Conservation (phyloP, 2,888 invertebrate species). For the Callosobruchus maculatus region DNA sequence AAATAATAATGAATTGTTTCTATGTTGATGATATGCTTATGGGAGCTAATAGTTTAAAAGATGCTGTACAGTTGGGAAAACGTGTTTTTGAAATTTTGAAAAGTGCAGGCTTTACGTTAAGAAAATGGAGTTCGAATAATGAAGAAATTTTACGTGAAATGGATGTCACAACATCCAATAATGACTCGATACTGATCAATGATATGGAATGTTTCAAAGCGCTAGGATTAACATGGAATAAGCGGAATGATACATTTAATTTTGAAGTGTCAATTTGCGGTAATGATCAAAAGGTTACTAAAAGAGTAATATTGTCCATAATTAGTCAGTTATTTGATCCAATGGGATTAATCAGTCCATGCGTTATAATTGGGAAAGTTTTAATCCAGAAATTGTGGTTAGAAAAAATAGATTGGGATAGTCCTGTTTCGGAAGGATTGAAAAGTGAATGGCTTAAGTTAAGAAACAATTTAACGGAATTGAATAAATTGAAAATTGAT, state of each 20-base stretch:
- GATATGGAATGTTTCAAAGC: constrained; percentile 10
- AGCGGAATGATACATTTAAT: neutral
- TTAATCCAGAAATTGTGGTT: constrained; percentile 12
- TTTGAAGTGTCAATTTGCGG: no score
- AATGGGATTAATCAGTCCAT: constrained; percentile 10
- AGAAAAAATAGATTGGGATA: constrained; percentile 6
- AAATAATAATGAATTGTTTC: constrained; percentile 9
- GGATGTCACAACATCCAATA: neutral
- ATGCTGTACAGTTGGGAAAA: constrained; percentile 1
- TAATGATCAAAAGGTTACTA: neutral
- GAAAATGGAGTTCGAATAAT: constrained; percentile 10
- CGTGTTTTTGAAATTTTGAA: constrained; percentile 1
- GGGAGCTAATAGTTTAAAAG: constrained; percentile 7
- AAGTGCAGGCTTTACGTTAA: constrained; percentile 1
- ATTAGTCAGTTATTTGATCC: constrained; percentile 14
- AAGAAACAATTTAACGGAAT: neutral
- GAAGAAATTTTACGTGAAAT: constrained; percentile 5
- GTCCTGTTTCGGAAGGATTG: neutral
- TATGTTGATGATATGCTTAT: no score
- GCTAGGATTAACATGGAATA: constrained; percentile 9
- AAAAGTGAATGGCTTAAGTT: neutral
- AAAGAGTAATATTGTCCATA: constrained; percentile 6
- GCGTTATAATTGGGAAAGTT: constrained; percentile 11
- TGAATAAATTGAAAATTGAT: constrained; percentile 8
- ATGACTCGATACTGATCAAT: neutral